Evolutionary conservation across 2,797 vertebrate species (phyloP), one percentile per base, ranked within the genome.

Genomic region (Eurystomus glaucurus): DNA sequence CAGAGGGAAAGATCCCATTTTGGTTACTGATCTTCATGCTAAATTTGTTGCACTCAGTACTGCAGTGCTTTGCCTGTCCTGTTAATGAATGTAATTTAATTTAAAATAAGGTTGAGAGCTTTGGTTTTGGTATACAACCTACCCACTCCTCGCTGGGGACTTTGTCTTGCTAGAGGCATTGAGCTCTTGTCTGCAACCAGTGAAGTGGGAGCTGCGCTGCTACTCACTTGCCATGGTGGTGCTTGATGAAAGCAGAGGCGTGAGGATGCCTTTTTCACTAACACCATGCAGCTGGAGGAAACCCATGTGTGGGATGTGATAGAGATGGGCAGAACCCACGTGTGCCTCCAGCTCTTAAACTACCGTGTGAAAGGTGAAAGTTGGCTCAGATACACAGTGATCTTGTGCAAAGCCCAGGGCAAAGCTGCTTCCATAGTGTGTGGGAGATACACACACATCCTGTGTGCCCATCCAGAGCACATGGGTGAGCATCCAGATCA

Each of bases 291-390:
- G 50, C 37, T 3, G 2, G 50, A 50, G 57, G 66, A 87, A 69
- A 80, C n/a, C 17, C 3, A 1, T 4, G 0, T 26, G 18, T 5
- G 4, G 45, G 72, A 43, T 50, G 13, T 0, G 0, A n/a, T 17
- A 57, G 45, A 57, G 61, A 5, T 8, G n/a, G 28, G 11, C 33
- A 45, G 21, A 62, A 5, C 9, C 23, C 39, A 9, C 3, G 0
- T 2, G 3, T 3, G 2, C 1, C 16, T 6, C 8, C 8, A 1
- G 2, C 7, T 39, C 50, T 61, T 72, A 41, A 82, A 14, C 16
- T 71, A 33, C 11, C 5, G 14, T 15, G 25, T 52, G 37, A 58
- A 52, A 50, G 19, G 50, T 51, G 28, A 29, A 64, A n/a, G 21
- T 12, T 33, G 45, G 25, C 51, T 39, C 31, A 46, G 54, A 10